Evolutionary conservation across 2,888 invertebrate species (phyloP).

Genomic region (Criorhina ranunculi): DNA sequence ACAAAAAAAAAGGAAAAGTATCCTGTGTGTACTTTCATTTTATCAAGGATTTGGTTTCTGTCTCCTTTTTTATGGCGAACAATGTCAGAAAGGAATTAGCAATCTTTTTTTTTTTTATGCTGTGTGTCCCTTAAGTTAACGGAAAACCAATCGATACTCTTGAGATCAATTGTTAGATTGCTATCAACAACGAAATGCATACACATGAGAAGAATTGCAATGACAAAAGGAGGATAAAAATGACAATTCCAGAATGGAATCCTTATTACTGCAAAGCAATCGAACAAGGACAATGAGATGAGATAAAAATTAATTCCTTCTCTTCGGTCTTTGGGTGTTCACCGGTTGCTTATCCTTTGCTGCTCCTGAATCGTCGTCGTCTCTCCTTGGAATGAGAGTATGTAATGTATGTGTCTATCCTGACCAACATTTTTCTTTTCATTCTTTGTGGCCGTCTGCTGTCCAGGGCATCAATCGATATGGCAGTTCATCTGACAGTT

Average conservation of each 20-base stretch:
- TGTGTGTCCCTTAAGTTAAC: conserved; percentile 57
- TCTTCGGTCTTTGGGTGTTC: neutral
- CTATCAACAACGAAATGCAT: conserved; percentile 53
- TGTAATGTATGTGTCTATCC: conserved; percentile 20
- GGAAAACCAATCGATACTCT: conserved; percentile 70
- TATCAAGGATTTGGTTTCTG: conserved; percentile 48
- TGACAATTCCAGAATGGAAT: conserved; percentile 74
- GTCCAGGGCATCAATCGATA: conserved; percentile 61
- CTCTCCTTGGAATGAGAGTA: conserved; percentile 1
- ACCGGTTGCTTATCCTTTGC: conserved; percentile 19
- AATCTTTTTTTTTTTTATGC: conserved; percentile 40
- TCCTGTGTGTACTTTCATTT: neutral
- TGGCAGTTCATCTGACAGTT: conserved; percentile 74
- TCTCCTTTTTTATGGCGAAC: conserved; percentile 22
- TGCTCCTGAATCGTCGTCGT: neutral
- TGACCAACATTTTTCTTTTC: conserved; percentile 21
- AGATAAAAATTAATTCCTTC: conserved; percentile 73
- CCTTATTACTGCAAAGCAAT: conserved; percentile 72
- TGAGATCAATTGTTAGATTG: conserved; percentile 70
- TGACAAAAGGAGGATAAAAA: conserved; percentile 60
- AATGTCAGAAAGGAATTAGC: conserved; percentile 68
- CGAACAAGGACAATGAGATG: conserved; percentile 70
- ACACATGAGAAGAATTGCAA: conserved; percentile 41
- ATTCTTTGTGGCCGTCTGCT: conserved; percentile 46
- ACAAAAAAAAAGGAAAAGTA: conserved; percentile 69